Evolutionary conservation across 2,888 invertebrate genomes (phyloP).

Genomic region (Yponomeuta evonymella): DNA sequence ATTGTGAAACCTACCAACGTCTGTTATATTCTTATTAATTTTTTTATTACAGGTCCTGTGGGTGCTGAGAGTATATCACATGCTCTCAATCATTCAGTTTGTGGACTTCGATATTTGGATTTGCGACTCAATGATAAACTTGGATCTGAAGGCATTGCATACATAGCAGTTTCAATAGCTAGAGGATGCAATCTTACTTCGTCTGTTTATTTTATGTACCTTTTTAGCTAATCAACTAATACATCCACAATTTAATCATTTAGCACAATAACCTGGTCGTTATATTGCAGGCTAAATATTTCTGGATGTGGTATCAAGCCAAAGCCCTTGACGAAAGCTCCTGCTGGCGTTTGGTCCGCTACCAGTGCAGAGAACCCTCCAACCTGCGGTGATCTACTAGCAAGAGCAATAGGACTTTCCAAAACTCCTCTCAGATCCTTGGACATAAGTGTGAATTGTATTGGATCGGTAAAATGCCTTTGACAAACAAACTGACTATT

Average conservation of each 20-base stretch:
- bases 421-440: conserved; percentile 65
- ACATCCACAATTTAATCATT: neutral
- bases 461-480: conserved; percentile 54
- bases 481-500: neutral
- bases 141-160: conserved; percentile 63
- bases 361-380: conserved; percentile 65
- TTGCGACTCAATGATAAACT: conserved; percentile 60
- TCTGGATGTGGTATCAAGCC: conserved; percentile 68
- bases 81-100: conserved; percentile 56
- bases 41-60: conserved; percentile 41
- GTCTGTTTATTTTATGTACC: conserved; percentile 33
- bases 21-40: neutral
- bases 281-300: conserved; percentile 56
- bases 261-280: neutral
- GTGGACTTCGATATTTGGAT: conserved; percentile 56
- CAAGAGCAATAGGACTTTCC: conserved; percentile 66
- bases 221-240: no score
- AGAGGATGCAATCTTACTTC: conserved; percentile 66
- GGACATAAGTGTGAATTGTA: conserved; percentile 68
- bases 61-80: conserved; percentile 62
- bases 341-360: conserved; percentile 68
- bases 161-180: conserved; percentile 62
- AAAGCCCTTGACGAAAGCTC: conserved; percentile 52
- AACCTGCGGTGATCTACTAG: conserved; percentile 66
- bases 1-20: neutral